These are phyloP conservation scores for Tachypleus tridentatus DNA, from an alignment of 1,140 invertebrate genomes.

Conservation along the genomic window DNA sequence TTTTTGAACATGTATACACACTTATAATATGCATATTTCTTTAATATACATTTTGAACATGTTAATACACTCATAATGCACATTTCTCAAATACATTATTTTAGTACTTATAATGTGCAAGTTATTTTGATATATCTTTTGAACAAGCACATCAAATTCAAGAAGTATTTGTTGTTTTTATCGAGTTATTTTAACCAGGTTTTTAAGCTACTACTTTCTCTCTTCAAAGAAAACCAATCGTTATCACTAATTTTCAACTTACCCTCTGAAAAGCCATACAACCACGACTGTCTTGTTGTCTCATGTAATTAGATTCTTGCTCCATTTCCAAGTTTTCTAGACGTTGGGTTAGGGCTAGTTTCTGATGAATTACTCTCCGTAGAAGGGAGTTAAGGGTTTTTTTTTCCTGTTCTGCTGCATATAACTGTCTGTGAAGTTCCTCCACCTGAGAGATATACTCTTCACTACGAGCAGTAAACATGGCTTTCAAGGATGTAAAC, in stretches of 20 bases:
- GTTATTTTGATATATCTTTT: too few species aligned
- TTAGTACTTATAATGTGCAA: too few species aligned
- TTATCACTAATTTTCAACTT: not conserved
- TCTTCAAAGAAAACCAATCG: too few species aligned
- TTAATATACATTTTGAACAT: too few species aligned
- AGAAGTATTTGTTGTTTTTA: too few species aligned
- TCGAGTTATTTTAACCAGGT: too few species aligned
- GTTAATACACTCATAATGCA: too few species aligned
- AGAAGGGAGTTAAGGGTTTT: constrained; percentile 95
- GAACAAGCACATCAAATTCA: too few species aligned
- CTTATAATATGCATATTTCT: too few species aligned
- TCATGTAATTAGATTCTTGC: constrained; percentile 43
- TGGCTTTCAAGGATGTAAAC: constrained; percentile 94
- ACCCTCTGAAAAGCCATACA: constrained; percentile 12
- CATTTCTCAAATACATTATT: too few species aligned
- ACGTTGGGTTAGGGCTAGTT: constrained; percentile 83
- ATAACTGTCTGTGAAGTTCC: constrained; percentile 73
- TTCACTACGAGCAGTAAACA: constrained; percentile 98
- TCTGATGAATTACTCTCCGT: constrained; percentile 93
- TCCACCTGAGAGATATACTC: constrained; percentile 98
- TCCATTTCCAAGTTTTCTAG: constrained; percentile 93
- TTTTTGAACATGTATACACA: too few species aligned
- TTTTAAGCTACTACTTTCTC: too few species aligned
- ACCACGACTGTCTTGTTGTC: constrained; percentile 14
- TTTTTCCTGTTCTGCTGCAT: constrained; percentile 92